Conservation (phyloP, 1,140 invertebrate genomes). For the Steinernema feltiae region DNA sequence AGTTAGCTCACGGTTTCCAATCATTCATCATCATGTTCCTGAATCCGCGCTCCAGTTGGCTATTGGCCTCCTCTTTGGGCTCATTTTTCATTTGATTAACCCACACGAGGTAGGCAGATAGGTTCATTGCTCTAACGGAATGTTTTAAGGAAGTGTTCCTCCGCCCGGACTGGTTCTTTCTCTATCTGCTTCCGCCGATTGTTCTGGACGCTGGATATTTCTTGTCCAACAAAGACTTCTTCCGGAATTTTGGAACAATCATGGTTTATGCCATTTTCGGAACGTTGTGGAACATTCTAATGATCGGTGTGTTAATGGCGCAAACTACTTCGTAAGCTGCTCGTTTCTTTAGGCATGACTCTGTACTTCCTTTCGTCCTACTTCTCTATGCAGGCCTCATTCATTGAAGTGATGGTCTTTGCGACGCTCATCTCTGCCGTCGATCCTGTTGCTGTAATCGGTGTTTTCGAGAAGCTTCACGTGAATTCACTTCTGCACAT, state of each 20-base stretch:
- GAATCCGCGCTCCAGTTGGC: neutral
- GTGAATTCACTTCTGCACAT: slow-evolving; percentile 82
- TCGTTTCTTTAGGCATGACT: neutral
- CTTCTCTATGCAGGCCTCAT: neutral
- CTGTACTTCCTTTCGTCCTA: neutral
- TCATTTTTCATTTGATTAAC: neutral
- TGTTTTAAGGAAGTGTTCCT: slow-evolving; percentile 9
- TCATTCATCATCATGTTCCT: neutral
- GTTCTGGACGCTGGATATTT: slow-evolving; percentile 94
- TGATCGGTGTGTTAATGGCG: slow-evolving; percentile 12
- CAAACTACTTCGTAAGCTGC: too few species aligned
- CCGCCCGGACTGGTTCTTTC: slow-evolving; percentile 69
- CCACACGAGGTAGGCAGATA: neutral
- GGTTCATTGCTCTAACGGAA: neutral
- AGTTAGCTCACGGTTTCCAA: neutral
- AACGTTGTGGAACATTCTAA: slow-evolving; percentile 61
- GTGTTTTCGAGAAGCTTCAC: slow-evolving; percentile 39
- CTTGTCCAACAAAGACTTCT: slow-evolving; percentile 69
- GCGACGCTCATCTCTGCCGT: slow-evolving; percentile 95
- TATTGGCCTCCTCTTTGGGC: neutral
- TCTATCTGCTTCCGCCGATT: slow-evolving; percentile 91
- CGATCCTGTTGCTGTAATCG: slow-evolving; percentile 77
- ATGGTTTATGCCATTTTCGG: slow-evolving; percentile 89
- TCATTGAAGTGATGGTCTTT: slow-evolving; percentile 69
- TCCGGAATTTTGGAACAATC: slow-evolving; percentile 87